Evolutionary conservation across 2,113 vertebrate genomes (phyloP).

Genomic region (Sander vitreus): DNA sequence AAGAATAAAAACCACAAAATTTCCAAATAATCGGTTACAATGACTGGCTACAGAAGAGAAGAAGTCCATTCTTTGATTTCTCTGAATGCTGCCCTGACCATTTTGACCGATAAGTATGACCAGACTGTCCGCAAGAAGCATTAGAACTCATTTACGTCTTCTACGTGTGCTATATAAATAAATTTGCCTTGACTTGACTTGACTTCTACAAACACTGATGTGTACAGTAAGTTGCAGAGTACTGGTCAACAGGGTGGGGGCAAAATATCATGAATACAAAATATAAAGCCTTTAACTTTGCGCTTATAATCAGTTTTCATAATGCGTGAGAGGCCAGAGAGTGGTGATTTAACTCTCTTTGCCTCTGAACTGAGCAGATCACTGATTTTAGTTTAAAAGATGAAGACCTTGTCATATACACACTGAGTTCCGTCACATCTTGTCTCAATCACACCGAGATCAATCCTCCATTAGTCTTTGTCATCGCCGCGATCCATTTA

Average conservation of each 20-base stretch:
- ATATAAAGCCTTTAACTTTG: background rate
- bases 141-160: too few species aligned
- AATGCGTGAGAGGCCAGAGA: background rate
- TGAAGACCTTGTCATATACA: background rate
- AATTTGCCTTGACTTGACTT: too few species aligned
- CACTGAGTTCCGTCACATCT: background rate
- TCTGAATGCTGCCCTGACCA: too few species aligned
- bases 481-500: conserved; percentile 13
- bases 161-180: too few species aligned
- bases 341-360: background rate
- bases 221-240: background rate
- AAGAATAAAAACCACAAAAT: too few species aligned
- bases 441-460: conserved; percentile 37
- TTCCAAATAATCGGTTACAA: too few species aligned
- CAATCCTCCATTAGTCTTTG: conserved; percentile 49
- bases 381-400: background rate
- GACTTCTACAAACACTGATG: too few species aligned
- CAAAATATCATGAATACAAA: background rate
- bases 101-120: too few species aligned
- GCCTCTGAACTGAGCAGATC: background rate
- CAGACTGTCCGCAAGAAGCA: too few species aligned
- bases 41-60: too few species aligned
- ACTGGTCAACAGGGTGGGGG: background rate
- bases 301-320: background rate
- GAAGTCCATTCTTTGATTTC: too few species aligned